phyloP scores from a whole-genome alignment of 2,797 vertebrate genomes.

The Dermochelys coriacea region DNA sequence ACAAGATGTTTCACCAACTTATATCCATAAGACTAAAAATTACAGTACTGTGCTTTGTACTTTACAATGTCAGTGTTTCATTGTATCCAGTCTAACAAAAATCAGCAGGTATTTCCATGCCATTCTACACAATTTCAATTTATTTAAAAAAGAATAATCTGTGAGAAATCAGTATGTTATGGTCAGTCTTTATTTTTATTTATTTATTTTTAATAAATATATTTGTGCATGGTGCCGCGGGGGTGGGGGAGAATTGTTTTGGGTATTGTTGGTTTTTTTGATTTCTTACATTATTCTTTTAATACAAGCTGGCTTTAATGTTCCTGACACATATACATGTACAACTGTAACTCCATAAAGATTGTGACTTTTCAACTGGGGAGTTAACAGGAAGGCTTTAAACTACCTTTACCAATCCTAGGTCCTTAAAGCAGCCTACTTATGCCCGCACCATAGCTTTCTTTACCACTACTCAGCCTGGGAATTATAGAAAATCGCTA shows the following conservation, averaged over 20 bases:
- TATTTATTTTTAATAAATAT: neutral
- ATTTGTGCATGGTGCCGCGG: neutral
- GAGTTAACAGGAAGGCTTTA: neutral
- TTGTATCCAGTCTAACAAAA: neutral
- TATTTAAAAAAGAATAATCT: neutral
- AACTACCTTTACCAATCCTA: neutral
- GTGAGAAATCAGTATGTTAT: neutral
- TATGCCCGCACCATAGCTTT: neutral
- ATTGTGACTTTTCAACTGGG: neutral
- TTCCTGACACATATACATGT: neutral
- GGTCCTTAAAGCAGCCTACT: neutral
- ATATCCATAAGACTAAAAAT: neutral
- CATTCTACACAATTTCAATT: neutral
- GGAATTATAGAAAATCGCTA: too few species aligned
- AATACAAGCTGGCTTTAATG: neutral
- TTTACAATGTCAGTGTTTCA: neutral
- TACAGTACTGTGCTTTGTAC: neutral
- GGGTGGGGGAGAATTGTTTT: neutral
- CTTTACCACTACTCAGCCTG: too few species aligned
- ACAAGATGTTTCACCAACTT: neutral
- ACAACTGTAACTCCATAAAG: neutral
- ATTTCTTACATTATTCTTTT: neutral
- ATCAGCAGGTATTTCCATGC: neutral
- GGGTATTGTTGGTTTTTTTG: neutral
- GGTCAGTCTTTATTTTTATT: neutral